phyloP scores from a whole-genome alignment of 2,113 vertebrate species.

The Neodon shergylaensis region DNA sequence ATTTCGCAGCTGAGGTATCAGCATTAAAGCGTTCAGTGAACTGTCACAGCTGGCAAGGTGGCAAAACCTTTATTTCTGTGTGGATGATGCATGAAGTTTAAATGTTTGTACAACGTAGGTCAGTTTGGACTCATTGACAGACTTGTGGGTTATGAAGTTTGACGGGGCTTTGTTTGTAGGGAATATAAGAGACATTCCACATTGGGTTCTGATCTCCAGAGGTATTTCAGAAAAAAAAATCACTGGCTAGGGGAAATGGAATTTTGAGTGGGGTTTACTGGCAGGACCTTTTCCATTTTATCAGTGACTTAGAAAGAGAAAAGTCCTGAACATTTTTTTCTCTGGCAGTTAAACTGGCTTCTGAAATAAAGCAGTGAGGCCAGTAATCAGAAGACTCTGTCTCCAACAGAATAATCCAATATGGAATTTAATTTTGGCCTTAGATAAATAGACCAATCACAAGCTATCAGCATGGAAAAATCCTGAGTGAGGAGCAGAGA shows the following conservation, averaged over 20 bases:
- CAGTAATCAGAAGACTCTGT: not conserved
- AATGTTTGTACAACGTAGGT: not conserved
- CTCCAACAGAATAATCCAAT: not conserved
- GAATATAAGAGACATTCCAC: not conserved
- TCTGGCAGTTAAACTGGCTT: not conserved
- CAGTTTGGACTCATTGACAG: not conserved
- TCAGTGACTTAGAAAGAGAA: not conserved
- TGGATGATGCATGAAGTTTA: not conserved
- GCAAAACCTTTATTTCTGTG: not conserved
- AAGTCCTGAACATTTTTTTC: not conserved
- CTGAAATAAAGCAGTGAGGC: not conserved
- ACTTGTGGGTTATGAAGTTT: not conserved
- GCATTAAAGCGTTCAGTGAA: not conserved
- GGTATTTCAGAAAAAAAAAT: not conserved
- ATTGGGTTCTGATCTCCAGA: not conserved
- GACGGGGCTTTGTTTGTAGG: not conserved
- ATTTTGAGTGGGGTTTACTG: not conserved
- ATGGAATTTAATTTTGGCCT: constrained; percentile 22
- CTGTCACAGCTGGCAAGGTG: not conserved
- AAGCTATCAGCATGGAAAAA: not conserved
- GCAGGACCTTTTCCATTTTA: not conserved
- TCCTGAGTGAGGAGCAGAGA: not conserved
- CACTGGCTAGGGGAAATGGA: not conserved
- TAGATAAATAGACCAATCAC: constrained; percentile 1
- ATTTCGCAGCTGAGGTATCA: not conserved